These are phyloP conservation scores for Holocentrus rufus DNA, from an alignment of 2,797 vertebrate species.

Conservation along the genomic window DNA sequence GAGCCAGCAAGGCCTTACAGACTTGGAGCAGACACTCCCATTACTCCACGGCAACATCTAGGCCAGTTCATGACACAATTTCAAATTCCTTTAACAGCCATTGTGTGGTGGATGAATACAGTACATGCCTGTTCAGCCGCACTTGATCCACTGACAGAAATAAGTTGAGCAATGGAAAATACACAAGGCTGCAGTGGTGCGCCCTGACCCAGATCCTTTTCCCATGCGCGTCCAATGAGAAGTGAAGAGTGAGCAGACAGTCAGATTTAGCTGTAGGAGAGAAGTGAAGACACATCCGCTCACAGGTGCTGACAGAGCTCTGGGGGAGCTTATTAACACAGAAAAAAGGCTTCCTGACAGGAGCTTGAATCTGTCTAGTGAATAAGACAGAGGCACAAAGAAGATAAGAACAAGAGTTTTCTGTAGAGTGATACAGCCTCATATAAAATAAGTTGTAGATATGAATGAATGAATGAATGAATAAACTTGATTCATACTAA, in stretches of 20 bases:
- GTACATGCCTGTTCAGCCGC: slow-evolving; percentile 48
- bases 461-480: too few relatives aligned
- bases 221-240: slow-evolving; percentile 57
- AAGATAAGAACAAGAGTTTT: too few relatives aligned
- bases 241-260: slow-evolving; percentile 16
- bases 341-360: too few relatives aligned
- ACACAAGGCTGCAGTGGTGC: slow-evolving; percentile 41
- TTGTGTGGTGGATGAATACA: slow-evolving; percentile 39
- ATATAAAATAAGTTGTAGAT: too few relatives aligned
- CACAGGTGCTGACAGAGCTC: slow-evolving; percentile 62
- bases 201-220: slow-evolving; percentile 66
- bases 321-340: slow-evolving; percentile 47
- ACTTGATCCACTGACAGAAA: slow-evolving; percentile 60
- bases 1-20: slow-evolving; percentile 32
- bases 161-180: slow-evolving; percentile 60
- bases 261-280: slow-evolving; percentile 42
- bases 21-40: slow-evolving; percentile 25
- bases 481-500: too few relatives aligned
- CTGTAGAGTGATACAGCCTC: too few relatives aligned
- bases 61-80: slow-evolving; percentile 51
- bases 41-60: slow-evolving; percentile 37
- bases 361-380: too few relatives aligned
- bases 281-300: slow-evolving; percentile 42
- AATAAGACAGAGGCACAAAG: too few relatives aligned
- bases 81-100: slow-evolving; percentile 47